A percentile compares a stretch with the other conserved stretches of the same genome.
Conservation (phyloP, 2,113 vertebrate genomes). For the Sinosuthora webbiana region DNA sequence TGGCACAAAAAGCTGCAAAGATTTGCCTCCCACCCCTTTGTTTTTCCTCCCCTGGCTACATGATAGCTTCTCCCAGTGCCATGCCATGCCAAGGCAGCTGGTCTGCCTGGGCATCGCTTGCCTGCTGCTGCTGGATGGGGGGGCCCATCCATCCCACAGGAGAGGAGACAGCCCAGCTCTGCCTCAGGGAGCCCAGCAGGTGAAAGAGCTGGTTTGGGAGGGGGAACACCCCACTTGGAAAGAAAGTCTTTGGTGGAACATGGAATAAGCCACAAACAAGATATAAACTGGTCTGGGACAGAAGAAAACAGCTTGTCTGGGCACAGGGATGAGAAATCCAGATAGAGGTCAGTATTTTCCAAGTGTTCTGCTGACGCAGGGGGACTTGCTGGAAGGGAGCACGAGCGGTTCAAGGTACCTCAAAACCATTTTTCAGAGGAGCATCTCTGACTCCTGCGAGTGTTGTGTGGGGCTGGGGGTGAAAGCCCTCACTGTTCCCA, state of each 20-base stretch:
- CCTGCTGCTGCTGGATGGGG: not conserved
- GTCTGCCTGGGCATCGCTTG: not conserved
- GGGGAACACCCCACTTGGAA: not conserved
- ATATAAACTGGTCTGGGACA: fast-evolving
- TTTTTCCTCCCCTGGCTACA: not conserved
- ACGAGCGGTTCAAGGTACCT: not conserved
- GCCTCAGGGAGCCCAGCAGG: fast-evolving
- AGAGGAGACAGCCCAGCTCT: not conserved
- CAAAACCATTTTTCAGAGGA: not conserved
- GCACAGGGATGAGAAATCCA: not conserved
- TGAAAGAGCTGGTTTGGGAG: not conserved
- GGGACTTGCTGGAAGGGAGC: not conserved
- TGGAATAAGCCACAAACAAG: not conserved
- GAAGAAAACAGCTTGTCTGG: fast-evolving
- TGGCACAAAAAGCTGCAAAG: not conserved
- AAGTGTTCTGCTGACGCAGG: not conserved
- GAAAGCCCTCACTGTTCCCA: not conserved
- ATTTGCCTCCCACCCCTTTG: not conserved
- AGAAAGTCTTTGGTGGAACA: not conserved
- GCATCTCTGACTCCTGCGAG: not conserved
- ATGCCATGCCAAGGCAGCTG: not conserved
- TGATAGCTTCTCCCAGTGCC: not conserved
- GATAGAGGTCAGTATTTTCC: not conserved
- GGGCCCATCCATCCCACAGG: fast-evolving
- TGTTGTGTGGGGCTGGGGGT: not conserved